Evolutionary conservation across 2,797 vertebrate genomes (phyloP).

Genomic region (Poecilia gillii): DNA sequence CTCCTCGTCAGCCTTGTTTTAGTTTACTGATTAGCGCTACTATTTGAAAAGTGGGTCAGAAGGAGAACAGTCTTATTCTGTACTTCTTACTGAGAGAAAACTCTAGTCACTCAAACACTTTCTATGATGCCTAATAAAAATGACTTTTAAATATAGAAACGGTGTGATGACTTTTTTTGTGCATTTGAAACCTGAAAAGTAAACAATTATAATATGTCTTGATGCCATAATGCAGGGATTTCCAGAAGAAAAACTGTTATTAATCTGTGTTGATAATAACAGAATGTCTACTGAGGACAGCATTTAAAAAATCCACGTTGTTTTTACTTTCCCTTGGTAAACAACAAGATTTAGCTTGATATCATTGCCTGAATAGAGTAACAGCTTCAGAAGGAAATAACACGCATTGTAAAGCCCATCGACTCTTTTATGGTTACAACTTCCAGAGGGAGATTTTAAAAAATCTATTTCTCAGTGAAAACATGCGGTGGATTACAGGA

Average conservation of each 20-base stretch:
- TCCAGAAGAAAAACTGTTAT: neutral
- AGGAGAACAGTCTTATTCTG: neutral
- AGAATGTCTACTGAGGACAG: neutral
- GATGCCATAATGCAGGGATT: neutral
- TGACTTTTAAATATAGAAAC: neutral
- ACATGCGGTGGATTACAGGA: conserved; percentile 11
- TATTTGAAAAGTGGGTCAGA: neutral
- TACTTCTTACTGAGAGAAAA: neutral
- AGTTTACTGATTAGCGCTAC: neutral
- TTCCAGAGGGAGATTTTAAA: conserved; percentile 17
- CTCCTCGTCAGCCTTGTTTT: neutral
- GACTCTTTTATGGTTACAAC: conserved; percentile 2
- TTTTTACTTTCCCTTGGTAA: neutral
- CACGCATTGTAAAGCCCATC: neutral
- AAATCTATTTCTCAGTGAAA: conserved; percentile 20
- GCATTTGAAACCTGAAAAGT: neutral
- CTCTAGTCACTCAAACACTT: neutral
- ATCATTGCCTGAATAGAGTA: neutral
- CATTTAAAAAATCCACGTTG: neutral
- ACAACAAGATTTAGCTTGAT: neutral
- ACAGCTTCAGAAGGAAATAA: neutral
- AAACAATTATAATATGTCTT: neutral
- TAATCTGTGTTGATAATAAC: neutral
- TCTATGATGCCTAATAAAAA: neutral
- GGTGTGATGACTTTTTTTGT: neutral